Percentiles rank a stretch among this genome's conserved stretches.
Evolutionary conservation across 2,888 invertebrate genomes (phyloP).

Genomic region (Merodon equestris): DNA sequence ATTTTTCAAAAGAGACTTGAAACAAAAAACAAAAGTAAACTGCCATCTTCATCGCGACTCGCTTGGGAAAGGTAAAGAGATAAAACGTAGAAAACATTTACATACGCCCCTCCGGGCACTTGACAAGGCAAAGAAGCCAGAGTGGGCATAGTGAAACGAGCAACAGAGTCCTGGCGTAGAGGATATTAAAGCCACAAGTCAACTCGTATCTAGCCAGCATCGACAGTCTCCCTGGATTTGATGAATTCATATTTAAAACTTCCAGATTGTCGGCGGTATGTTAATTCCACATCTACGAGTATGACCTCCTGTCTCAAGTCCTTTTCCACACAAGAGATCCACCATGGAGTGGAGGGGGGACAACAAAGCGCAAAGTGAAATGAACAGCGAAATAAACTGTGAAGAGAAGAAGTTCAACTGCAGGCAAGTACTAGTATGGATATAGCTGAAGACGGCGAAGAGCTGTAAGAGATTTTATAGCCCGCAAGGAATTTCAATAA

Average conservation of each 20-base stretch:
- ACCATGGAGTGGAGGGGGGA: background rate
- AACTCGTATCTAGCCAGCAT: slow-evolving; percentile 18
- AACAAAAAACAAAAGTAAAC: slow-evolving; percentile 2
- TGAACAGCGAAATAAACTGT: no score
- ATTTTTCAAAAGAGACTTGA: background rate
- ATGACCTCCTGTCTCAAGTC: slow-evolving; percentile 25
- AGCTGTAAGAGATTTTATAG: slow-evolving; percentile 53
- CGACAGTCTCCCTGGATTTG: slow-evolving; percentile 8
- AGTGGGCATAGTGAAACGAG: slow-evolving; percentile 8
- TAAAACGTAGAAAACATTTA: slow-evolving; percentile 20
- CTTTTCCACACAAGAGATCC: slow-evolving; percentile 26
- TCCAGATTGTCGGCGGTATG: slow-evolving; percentile 53
- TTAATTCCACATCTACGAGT: slow-evolving; percentile 54
- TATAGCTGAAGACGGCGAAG: slow-evolving; percentile 21
- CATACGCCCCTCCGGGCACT: slow-evolving; percentile 40
- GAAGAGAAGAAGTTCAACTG: no score
- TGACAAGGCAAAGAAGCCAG: background rate
- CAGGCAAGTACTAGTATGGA: background rate
- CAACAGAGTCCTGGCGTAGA: background rate
- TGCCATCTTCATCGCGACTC: slow-evolving; percentile 31
- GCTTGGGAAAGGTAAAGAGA: slow-evolving; percentile 1
- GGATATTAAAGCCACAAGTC: slow-evolving; percentile 36
- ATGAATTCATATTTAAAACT: slow-evolving; percentile 53
- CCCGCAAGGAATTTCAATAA: slow-evolving; percentile 60
- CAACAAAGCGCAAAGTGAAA: background rate